A percentile compares a stretch with the other conserved stretches of the same genome.
phyloP scores from a whole-genome alignment of 2,113 vertebrate genomes.

The Anarhynchus alexandrinus region DNA sequence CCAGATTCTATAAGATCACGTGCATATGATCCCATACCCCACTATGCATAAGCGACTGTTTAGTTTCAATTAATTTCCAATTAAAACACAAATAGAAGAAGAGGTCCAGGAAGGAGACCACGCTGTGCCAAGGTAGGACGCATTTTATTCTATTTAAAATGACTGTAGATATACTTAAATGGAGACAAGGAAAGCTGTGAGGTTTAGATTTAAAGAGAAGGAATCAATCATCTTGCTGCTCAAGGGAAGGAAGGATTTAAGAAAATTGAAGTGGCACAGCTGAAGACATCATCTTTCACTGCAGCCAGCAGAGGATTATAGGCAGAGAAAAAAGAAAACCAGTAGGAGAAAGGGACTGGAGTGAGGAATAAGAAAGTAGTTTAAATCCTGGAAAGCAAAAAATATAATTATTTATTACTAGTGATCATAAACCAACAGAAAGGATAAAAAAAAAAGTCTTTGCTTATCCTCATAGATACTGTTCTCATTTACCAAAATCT shows the following conservation, averaged over 20 bases:
- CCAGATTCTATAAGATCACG: background rate
- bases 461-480: background rate
- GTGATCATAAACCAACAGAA: background rate
- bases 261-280: background rate
- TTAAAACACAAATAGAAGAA: background rate
- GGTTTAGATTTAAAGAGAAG: background rate
- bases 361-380: background rate
- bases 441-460: background rate
- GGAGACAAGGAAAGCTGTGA: background rate
- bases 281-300: background rate
- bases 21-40: background rate
- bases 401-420: background rate
- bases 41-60: background rate
- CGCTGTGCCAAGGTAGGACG: background rate
- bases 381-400: background rate
- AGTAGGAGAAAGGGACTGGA: background rate
- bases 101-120: background rate
- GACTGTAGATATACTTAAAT: background rate
- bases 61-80: background rate
- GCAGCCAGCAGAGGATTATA: background rate
- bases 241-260: background rate
- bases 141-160: background rate
- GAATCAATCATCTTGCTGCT: background rate
- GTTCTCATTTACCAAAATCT: background rate
- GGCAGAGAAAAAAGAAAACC: background rate